A percentile compares a stretch with the other conserved stretches of the same genome.
Evolutionary conservation across 2,797 vertebrate genomes (phyloP).

Genomic region (Anisognathus igniventris): DNA sequence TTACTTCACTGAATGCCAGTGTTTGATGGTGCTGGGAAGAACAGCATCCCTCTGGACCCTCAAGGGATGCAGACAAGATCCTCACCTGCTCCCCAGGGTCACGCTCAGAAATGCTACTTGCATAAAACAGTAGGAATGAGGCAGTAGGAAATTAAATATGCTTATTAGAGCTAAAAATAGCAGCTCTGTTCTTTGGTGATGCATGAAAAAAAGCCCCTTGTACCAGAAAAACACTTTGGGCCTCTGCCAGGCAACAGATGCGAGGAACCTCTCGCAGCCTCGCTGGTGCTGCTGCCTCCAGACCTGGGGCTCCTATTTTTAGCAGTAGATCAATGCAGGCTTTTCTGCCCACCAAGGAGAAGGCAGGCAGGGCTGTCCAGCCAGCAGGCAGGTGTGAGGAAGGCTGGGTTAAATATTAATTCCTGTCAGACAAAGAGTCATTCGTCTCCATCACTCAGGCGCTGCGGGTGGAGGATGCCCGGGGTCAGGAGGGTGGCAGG

Average conservation of each 20-base stretch:
- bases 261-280: background rate
- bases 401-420: background rate
- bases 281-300: background rate
- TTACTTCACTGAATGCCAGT: fast-evolving
- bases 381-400: background rate
- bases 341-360: background rate
- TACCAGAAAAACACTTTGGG: constrained; percentile 29
- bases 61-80: background rate
- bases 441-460: background rate
- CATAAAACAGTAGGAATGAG: background rate
- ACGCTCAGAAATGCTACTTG: background rate
- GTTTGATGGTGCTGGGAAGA: background rate
- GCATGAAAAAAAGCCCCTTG: constrained; percentile 27
- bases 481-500: background rate
- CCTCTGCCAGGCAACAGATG: constrained; percentile 25
- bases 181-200: constrained; percentile 22
- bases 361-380: background rate
- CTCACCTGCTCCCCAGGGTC: background rate
- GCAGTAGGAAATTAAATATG: constrained; percentile 56
- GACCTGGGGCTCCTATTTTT: constrained; percentile 23
- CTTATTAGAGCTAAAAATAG: constrained; percentile 60
- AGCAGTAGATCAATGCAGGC: constrained; percentile 29
- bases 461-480: background rate
- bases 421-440: background rate
- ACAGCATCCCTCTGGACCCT: fast-evolving